Base-by-base conservation (phyloP, 2,888 invertebrate species). In the Xestia rhomboidea region DNA sequence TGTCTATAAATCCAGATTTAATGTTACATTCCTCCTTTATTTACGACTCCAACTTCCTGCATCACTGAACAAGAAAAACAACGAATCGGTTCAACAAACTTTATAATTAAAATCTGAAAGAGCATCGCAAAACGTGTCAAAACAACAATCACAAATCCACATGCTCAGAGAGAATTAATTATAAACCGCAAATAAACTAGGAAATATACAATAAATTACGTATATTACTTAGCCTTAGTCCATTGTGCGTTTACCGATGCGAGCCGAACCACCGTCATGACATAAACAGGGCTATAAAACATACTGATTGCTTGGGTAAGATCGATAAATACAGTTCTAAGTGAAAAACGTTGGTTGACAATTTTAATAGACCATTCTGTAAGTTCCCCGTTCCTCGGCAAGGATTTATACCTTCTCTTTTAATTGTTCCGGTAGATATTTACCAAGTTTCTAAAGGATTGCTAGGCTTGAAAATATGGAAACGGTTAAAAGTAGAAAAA, bases 131-230 rank as follows among this genome's bases (percentile, higher is more conserved):
- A 84, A 85, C 79, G 84, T 84, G 79, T 82, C 66, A 69, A 78
- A 64, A 68, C n/a, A 76, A 66, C 66, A 72, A 51, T 77, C 30
- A 38, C 41, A 72, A 69, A 63, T 63, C 62, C 27, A 83, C 77
- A 75, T 81, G 71, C 76, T 82, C 84, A 88, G 90, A 91, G 90
- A 91, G 91, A 93, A 94, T 92, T 88, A 88, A 87, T 90, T 89
- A 90, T 91, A 91, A 91, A 86, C 93, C 90, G 85, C 91, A 89
- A 73, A 87, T 83, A 82, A 83, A 73, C 79, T 34, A 81, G 82
- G 80, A 84, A 89, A 93, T 91, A 90, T 85, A 89, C 87, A 90
- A 93, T 93, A 94, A 93, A 94, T 93, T 93, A 92, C 90, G 87
- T 86, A 90, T 90, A 93, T 92, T 93, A 93, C 92, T 92, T 87